phyloP scores from a whole-genome alignment of 2,113 vertebrate species.

The Ochotona princeps region DNA sequence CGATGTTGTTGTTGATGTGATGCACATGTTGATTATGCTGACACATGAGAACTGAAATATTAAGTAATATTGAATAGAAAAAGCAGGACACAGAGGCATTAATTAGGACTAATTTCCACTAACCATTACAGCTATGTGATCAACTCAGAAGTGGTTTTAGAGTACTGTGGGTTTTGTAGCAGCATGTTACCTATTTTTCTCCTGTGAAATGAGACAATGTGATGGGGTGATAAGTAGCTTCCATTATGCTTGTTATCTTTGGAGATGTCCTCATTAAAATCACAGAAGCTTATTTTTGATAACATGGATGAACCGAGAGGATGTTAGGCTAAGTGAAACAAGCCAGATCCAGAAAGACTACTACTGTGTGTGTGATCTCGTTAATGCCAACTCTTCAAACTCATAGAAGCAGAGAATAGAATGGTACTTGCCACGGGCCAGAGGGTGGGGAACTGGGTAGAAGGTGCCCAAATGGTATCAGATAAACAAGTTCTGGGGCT shows the following conservation, averaged over 20 bases:
- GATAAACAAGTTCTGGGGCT: neutral
- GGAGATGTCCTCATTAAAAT: neutral
- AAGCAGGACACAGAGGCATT: conserved; percentile 2
- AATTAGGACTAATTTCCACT: neutral
- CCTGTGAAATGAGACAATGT: neutral
- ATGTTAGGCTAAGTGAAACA: neutral
- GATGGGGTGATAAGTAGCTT: neutral
- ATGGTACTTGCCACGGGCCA: neutral
- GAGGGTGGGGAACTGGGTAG: neutral
- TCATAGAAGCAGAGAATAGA: neutral
- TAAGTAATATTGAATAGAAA: conserved; percentile 21
- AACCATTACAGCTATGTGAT: neutral
- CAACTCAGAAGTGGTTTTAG: neutral
- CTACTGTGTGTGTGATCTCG: neutral
- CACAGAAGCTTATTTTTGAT: neutral
- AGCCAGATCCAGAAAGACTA: neutral
- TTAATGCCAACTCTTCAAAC: neutral
- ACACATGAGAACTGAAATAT: neutral
- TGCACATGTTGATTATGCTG: neutral
- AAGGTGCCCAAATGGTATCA: neutral
- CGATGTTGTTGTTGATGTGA: neutral
- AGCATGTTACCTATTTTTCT: neutral
- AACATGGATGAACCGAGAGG: neutral
- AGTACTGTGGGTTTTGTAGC: neutral
- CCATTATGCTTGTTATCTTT: neutral